Percentiles rank a stretch among this genome's conserved stretches.
phyloP scores from a whole-genome alignment of 2,113 vertebrate genomes.

The Oncorhynchus masou region DNA sequence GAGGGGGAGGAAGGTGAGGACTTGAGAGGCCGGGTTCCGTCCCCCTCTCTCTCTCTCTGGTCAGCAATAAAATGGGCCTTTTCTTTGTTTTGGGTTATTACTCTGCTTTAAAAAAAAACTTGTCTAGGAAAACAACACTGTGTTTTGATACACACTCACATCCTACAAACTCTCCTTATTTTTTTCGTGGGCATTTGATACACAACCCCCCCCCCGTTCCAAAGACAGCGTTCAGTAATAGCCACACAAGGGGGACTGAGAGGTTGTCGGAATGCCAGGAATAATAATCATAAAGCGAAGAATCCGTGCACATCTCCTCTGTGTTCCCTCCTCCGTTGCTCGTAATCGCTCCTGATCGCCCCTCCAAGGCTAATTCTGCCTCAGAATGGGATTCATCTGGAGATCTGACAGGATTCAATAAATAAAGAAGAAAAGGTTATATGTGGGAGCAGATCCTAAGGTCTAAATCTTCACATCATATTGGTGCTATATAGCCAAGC shows the following conservation, averaged over 20 bases:
- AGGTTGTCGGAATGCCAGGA: conserved; percentile 41
- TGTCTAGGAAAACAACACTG: conserved; percentile 35
- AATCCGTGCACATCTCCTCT: conserved; percentile 29
- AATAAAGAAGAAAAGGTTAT: background rate
- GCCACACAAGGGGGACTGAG: conserved; percentile 11
- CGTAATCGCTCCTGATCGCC: conserved; percentile 45
- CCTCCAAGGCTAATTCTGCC: conserved; percentile 36
- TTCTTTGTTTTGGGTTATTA: conserved; percentile 46
- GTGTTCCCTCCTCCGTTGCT: conserved; percentile 36
- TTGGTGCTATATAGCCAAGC: background rate
- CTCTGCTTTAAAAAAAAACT: conserved; percentile 10
- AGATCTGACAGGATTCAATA: background rate
- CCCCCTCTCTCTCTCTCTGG: conserved; percentile 7
- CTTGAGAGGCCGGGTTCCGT: conserved; percentile 37
- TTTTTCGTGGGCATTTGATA: conserved; percentile 27
- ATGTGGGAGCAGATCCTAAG: background rate
- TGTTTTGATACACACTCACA: background rate
- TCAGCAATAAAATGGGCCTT: conserved; percentile 26
- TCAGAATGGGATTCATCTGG: conserved; percentile 13
- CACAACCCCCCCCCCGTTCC: conserved; percentile 3
- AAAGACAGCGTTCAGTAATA: conserved; percentile 15
- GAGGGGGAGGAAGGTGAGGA: conserved; percentile 11
- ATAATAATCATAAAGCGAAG: conserved; percentile 58
- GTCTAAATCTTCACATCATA: background rate
- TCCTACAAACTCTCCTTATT: conserved; percentile 18